phyloP scores from a whole-genome alignment of 2,797 vertebrate genomes.

The Notoglanidium macrostoma region DNA sequence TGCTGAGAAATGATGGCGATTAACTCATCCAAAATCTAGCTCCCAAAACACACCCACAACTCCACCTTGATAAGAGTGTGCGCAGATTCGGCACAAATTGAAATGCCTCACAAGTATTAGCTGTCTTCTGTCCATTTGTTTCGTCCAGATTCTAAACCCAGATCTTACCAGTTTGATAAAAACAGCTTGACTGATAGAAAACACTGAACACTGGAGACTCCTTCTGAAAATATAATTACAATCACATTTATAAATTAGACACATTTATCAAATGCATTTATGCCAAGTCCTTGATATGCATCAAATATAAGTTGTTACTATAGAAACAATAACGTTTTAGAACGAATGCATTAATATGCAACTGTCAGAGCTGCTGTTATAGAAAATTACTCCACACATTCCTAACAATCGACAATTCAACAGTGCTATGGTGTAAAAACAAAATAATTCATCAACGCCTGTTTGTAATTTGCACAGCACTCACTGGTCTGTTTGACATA shows the following conservation, averaged over 20 bases:
- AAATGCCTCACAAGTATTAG: background rate
- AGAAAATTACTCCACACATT: background rate
- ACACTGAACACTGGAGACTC: background rate
- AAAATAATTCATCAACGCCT: background rate
- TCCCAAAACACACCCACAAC: conserved; percentile 16
- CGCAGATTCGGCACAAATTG: background rate
- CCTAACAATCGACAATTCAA: background rate
- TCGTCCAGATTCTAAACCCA: background rate
- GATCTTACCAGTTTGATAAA: too few relatives aligned
- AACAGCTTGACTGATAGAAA: too few relatives aligned
- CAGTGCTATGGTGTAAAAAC: background rate
- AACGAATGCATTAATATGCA: background rate
- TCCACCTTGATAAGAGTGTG: conserved; percentile 4
- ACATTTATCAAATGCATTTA: background rate
- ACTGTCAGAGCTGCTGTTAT: background rate
- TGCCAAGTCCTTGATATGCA: background rate
- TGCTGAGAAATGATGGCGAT: background rate
- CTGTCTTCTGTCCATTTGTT: background rate
- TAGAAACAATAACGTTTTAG: background rate
- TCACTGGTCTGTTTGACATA: background rate
- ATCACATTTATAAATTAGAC: background rate
- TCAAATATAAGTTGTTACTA: background rate
- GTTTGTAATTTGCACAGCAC: background rate
- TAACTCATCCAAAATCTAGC: conserved; percentile 2
- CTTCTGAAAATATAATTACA: background rate